A percentile compares a stretch with the other conserved stretches of the same genome.
Evolutionary conservation across 2,113 vertebrate genomes (phyloP).

Genomic region (Neolamprologus modestus): DNA sequence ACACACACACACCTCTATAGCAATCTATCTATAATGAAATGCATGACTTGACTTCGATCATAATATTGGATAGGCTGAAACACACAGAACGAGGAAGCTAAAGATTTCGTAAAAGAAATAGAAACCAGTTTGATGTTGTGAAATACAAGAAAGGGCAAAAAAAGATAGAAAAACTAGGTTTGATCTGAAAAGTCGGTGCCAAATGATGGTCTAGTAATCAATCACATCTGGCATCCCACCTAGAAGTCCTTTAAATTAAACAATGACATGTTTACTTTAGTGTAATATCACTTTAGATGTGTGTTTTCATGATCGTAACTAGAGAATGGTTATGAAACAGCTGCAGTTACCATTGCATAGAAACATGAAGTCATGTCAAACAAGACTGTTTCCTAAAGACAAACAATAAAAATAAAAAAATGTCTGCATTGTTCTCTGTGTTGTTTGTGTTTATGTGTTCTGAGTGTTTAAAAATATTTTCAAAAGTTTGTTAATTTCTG

Average conservation of each 20-base stretch:
- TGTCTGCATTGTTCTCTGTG: not conserved
- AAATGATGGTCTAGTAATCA: not conserved
- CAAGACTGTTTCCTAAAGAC: not conserved
- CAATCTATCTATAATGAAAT: not conserved
- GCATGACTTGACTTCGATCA: not conserved
- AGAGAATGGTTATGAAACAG: not conserved
- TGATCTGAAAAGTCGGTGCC: not conserved
- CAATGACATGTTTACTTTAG: not conserved
- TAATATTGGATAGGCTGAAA: rapidly evolving
- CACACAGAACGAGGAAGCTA: rapidly evolving
- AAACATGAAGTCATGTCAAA: not conserved
- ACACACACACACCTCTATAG: not conserved
- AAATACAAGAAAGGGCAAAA: not conserved
- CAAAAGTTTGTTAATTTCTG: rapidly evolving
- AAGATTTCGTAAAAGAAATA: rapidly evolving
- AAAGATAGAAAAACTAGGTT: rapidly evolving
- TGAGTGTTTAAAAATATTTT: not conserved
- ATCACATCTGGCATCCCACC: not conserved
- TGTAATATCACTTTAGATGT: not conserved
- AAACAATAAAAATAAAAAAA: not conserved
- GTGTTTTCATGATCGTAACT: not conserved
- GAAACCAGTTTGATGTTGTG: rapidly evolving
- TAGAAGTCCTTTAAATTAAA: not conserved
- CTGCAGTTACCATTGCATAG: not conserved
- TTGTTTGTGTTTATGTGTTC: not conserved